These are phyloP conservation scores for Equus quagga DNA, from an alignment of 2,113 vertebrate species.

Conservation along the genomic window DNA sequence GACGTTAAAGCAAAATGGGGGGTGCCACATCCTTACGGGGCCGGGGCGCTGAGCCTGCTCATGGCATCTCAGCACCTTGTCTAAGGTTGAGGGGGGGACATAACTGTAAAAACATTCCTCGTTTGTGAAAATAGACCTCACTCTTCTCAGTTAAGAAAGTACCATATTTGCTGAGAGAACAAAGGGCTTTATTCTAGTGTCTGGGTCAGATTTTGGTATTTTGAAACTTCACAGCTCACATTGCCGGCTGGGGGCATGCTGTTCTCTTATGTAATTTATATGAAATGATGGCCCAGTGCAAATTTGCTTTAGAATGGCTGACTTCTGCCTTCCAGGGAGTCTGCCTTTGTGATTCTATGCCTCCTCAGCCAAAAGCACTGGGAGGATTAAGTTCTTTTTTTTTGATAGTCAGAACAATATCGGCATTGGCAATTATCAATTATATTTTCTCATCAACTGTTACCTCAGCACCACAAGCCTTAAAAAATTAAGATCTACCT, in stretches of 20 bases:
- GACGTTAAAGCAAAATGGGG: accelerated
- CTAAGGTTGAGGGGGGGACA: accelerated
- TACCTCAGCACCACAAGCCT: background rate
- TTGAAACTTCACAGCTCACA: background rate
- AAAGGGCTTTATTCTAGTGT: background rate
- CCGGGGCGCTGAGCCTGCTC: background rate
- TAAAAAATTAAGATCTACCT: background rate
- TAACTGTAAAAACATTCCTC: background rate
- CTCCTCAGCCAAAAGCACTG: background rate
- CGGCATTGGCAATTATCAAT: background rate
- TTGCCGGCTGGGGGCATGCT: background rate
- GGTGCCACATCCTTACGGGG: background rate
- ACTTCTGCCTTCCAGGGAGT: background rate
- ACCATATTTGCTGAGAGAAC: background rate
- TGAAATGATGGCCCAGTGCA: background rate
- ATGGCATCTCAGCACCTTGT: background rate
- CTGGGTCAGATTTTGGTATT: background rate
- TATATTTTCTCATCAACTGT: background rate
- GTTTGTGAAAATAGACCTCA: conserved; percentile 13
- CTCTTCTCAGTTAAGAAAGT: background rate
- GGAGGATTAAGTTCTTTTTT: background rate
- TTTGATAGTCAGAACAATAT: background rate
- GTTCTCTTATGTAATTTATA: background rate
- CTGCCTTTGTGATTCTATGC: background rate
- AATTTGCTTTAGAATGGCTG: background rate